These are phyloP conservation scores for Clarias platycephalus DNA, from an alignment of 2,797 vertebrate species.

Conservation along the genomic window DNA sequence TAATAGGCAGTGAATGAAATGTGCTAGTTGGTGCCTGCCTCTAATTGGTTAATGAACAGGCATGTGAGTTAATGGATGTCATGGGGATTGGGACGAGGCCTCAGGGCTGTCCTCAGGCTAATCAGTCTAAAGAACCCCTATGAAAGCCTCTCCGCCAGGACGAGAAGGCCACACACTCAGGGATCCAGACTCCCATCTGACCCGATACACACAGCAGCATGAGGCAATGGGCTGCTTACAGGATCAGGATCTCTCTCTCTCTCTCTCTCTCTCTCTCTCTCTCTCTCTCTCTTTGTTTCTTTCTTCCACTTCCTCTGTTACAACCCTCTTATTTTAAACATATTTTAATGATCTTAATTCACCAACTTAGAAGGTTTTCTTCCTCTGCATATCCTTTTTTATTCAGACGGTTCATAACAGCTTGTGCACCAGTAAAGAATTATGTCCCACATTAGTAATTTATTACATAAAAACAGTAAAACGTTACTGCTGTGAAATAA, in stretches of 20 bases:
- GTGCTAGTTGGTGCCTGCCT: slow-evolving; percentile 8
- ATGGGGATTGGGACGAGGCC: slow-evolving; percentile 60
- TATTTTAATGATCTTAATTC: not conserved
- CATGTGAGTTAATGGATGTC: slow-evolving; percentile 44
- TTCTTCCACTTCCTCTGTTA: not conserved
- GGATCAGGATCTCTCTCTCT: slow-evolving; percentile 22
- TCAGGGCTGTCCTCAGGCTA: slow-evolving; percentile 78
- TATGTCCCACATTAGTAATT: not conserved
- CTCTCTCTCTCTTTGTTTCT: not conserved
- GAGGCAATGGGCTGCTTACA: slow-evolving; percentile 17
- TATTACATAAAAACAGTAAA: not conserved
- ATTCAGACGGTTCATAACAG: not conserved
- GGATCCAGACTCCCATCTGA: slow-evolving; percentile 46
- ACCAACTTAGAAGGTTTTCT: not conserved
- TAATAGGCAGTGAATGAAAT: not conserved
- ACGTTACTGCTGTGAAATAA: not conserved
- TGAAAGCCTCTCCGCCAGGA: slow-evolving; percentile 74
- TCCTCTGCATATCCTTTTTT: not conserved
- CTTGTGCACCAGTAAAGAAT: not conserved
- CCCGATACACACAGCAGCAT: slow-evolving; percentile 31
- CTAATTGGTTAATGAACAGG: slow-evolving; percentile 40
- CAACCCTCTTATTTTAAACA: not conserved
- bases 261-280: not conserved
- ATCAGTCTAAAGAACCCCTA: slow-evolving; percentile 78
- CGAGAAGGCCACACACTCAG: slow-evolving; percentile 49